Evolutionary conservation across 2,888 invertebrate species (phyloP).

Genomic region (Leistus spinibarbis): DNA sequence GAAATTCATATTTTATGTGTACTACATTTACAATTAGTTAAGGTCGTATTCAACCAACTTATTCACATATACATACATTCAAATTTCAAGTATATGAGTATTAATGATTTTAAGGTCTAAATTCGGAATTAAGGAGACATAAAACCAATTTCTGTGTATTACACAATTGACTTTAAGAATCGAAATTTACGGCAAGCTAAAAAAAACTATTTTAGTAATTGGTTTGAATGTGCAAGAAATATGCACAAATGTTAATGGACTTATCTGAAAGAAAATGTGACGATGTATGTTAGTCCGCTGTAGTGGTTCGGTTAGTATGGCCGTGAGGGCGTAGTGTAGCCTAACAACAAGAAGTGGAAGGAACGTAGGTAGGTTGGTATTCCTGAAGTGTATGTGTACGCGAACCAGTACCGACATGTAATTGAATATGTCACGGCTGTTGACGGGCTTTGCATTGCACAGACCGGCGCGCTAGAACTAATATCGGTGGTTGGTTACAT

Average conservation of each 20-base stretch:
- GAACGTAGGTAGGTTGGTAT: constrained; percentile 5
- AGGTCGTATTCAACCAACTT: too few species aligned
- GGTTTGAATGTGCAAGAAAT: not conserved
- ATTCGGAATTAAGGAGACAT: too few species aligned
- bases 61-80: too few species aligned
- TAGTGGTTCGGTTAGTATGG: not conserved
- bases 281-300: not conserved
- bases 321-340: constrained; percentile 14
- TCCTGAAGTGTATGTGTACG: not conserved
- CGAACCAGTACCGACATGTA: constrained; percentile 16
- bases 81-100: too few species aligned
- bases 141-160: too few species aligned
- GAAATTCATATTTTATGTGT: too few species aligned
- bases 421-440: constrained; percentile 30
- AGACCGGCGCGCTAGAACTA: not conserved
- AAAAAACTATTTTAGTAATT: not conserved
- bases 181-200: not conserved
- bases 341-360: constrained; percentile 2
- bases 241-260: constrained; percentile 9
- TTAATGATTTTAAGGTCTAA: too few species aligned
- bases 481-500: not conserved
- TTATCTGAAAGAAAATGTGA: not conserved
- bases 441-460: constrained; percentile 12
- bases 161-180: too few species aligned
- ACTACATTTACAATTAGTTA: too few species aligned